Evolutionary conservation across 2,888 invertebrate species (phyloP).

Genomic region (Callinectes sapidus): DNA sequence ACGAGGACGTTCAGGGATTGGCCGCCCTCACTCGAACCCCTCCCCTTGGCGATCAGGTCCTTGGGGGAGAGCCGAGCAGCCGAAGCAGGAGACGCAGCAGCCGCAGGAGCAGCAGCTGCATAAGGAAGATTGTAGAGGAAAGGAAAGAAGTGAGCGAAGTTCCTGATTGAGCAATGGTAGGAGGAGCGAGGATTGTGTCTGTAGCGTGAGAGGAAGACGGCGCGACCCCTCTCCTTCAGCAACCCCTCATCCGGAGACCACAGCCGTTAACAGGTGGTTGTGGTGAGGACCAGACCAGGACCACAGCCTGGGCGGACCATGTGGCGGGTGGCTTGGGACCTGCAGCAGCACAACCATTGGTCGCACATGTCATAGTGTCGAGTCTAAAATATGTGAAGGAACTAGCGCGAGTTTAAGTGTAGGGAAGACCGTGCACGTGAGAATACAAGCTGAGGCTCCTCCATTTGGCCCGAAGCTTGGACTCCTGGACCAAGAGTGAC

Average conservation of each 20-base stretch:
- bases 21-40: slow-evolving; percentile 45
- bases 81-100: slow-evolving; percentile 34
- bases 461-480: slow-evolving; percentile 15
- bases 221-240: background rate
- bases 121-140: slow-evolving; percentile 14
- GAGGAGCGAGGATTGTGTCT: background rate
- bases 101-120: slow-evolving; percentile 9
- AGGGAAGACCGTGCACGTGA: background rate
- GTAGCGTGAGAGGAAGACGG: background rate
- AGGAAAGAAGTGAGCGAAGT: background rate
- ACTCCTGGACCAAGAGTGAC: background rate
- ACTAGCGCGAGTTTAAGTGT: slow-evolving; percentile 14
- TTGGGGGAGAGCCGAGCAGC: slow-evolving; percentile 28
- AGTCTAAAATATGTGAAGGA: slow-evolving; percentile 19
- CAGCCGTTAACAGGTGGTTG: slow-evolving; percentile 61
- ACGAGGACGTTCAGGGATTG: slow-evolving; percentile 54
- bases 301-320: slow-evolving; percentile 31
- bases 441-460: background rate
- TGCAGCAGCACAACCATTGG: background rate
- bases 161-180: background rate
- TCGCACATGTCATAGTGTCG: background rate
- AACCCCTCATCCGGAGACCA: slow-evolving; percentile 8
- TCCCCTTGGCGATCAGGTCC: slow-evolving; percentile 35
- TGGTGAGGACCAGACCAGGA: slow-evolving; percentile 41
- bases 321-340: slow-evolving; percentile 31